Base-by-base conservation (phyloP, 1,140 invertebrate genomes). In the Aphaenogaster ashmeadi region DNA sequence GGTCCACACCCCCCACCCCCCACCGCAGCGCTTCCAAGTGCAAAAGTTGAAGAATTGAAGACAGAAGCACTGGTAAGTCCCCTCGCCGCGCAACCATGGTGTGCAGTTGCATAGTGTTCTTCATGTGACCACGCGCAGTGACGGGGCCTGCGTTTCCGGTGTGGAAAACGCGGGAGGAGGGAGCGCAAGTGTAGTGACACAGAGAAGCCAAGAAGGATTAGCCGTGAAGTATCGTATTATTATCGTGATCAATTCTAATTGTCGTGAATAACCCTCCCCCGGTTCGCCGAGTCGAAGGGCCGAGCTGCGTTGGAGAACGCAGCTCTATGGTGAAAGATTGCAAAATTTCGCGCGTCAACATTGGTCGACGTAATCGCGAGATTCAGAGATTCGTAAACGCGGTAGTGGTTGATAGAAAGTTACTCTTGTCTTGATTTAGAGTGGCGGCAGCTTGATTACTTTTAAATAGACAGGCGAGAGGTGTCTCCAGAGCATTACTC, bases 21-120 rank as follows among this genome's bases (percentile, higher is more conserved):
- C 72, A 54, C 47, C 69, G 27, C 69, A 50, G 41, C 69, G 36
- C 27, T n/a, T 15, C 41, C 27, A 36, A 88, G 38, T 74, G 67
- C 44, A 79, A 52, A 38, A 71, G 44, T 80, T 62, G 18, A 88
- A 36, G 44, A 41, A 27, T 27, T 38, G 85, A 69, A 69, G 69
- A 71, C 38, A 52, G 79, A 88, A 60, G 71, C 56, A 80, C 58
- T 78, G 90, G 90, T 91, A 91, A 91, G 90, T 91, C 80, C 33
- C 50, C 50, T 74, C 54, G 74, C 66, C 36, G 79, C 33, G 74
- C 87, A 6, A 38, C 36, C 52, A 52, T 79, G 41, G 67, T 77
- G 38, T 86, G 85, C 77, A 50, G 84, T 83, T 83, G 72, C 60
- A 66, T 52, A 90, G 89, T 91, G 89, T 58, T 74, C 88, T 78